Evolutionary conservation across 2,113 vertebrate species (phyloP), one percentile per base, ranked within the genome.

Genomic region (Oryzias celebensis): DNA sequence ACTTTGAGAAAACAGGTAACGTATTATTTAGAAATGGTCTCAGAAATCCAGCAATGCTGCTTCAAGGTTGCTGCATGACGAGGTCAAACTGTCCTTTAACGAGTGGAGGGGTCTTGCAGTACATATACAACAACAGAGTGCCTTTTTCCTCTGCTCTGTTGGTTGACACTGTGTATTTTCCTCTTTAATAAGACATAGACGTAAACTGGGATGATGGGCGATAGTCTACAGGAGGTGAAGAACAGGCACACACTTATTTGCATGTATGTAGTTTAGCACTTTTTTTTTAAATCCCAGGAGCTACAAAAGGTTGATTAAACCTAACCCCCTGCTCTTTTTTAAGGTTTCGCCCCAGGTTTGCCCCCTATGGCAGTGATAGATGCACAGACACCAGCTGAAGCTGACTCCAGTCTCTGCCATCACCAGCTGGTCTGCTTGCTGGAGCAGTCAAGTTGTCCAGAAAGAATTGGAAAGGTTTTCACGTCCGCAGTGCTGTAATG

Each of bases 291-390:
- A 68, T 43, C 59, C 62, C 23, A 51, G 64, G 67, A 80, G 84
- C 83, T 90, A 83, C 81, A 81, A 85, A 84, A 86, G 44, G 72
- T 72, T 7, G 45, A 74, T 75, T 71, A 78, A 82, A 78, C 47
- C 24, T 31, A 6, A 26, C 18, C 58, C 52, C 31, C 24, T 13
- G 15, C 28, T n/a, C 44, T 56, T 36, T 65, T 42, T 17, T 51
- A 28, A 28, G 26, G 24, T 51, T 55, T 17, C 43, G 16, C 63
- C 77, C 63, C 52, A 41, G n/a, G 70, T 65, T 28, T 31, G 5
- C 66, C 63, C 62, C 55, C 48, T 3, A 67, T 71, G 86, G 89
- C 85, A 89, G 89, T 87, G 83, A 83, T 81, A 71, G 64, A 84
- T 73, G 77, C 72, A 80, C 78, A 83, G 67, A 83, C 59, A 77